Conservation (phyloP, 2,888 invertebrate species). For the Cataglyphis albicans region DNA sequence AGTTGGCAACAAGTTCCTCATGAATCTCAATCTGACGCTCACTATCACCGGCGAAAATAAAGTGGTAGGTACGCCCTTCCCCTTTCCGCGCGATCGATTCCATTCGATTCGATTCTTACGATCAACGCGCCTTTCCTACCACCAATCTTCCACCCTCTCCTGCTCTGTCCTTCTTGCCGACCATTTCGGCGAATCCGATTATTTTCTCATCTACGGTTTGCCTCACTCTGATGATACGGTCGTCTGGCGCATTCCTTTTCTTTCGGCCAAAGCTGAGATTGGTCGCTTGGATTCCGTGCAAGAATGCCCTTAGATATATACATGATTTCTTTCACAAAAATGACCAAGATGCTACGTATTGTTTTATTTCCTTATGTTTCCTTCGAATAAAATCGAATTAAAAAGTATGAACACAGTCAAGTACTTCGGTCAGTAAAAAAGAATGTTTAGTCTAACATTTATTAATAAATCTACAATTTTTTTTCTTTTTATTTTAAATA, state of each 20-base stretch:
- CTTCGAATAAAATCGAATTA: neutral
- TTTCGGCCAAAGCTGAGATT: constrained; percentile 22
- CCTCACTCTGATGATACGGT: constrained; percentile 61
- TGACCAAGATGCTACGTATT: neutral
- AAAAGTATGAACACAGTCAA: neutral
- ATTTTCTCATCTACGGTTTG: constrained; percentile 70
- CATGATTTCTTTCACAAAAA: constrained; percentile 55
- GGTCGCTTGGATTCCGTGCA: constrained; percentile 54
- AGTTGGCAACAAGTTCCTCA: constrained; percentile 94
- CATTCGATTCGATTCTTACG: constrained; percentile 69
- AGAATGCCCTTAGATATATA: constrained; percentile 62
- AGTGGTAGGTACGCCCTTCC: constrained; percentile 84
- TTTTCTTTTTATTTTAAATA: constrained; percentile 2
- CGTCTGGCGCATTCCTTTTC: constrained; percentile 63
- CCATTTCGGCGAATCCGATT: constrained; percentile 73
- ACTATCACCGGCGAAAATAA: constrained; percentile 89
- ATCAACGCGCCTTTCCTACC: constrained; percentile 59
- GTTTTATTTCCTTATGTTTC: neutral
- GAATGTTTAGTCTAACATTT: neutral
- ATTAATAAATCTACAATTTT: neutral
- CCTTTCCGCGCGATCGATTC: constrained; percentile 71
- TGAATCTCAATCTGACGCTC: constrained; percentile 90
- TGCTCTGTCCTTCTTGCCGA: constrained; percentile 49
- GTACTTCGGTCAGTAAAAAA: neutral
- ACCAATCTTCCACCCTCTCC: constrained; percentile 29